Evolutionary conservation across 92 coral and sea anemone genomes (phyloP), one percentile per base, ranked within the genome.

Genomic region (Bergia sp.): DNA sequence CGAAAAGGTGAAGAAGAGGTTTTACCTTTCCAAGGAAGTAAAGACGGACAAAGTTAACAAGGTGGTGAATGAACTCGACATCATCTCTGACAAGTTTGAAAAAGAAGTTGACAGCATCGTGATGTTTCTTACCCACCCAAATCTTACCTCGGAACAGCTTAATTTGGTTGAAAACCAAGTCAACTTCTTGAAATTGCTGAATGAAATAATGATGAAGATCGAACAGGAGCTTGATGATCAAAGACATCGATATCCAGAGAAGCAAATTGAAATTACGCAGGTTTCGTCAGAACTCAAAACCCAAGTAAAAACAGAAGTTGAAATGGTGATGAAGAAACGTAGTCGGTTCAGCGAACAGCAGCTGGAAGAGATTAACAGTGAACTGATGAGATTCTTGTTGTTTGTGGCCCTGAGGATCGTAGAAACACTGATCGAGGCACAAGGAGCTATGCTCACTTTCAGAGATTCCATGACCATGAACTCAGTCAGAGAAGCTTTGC

Each of bases 141-240:
- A 41, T 44, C 85, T 90, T 55, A 92, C 95, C 2, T 73, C 76
- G 38, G 94, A 96, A 21, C 94, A 90, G 45, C 86, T 92, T 15
- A 91, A 89, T 87, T 80, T 94, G 82, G 83, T 75, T 53, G 96
- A 96, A 87, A 96, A 96, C 88, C 98, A 96, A 88, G 89, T 90
- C 82, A 93, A 85, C 42, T 91, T 96, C 83, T 83, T 96, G 89
- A 76, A 58, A 37, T 92, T 92, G 44, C 85, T 94, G 82, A 88
- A 81, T 66, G 81, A 82, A 65, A 39, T 73, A 39, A 1, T 39
- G 47, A 39, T 6, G 5, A 73, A 73, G 78, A 73, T 73, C 4
- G 40, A 73, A 39, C 38, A 38, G 45, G 78, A 73, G 78, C 44
- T 73, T 23, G 78, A 37, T 4, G 29, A 73, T 38, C 47, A 37